Evolutionary conservation across 2,113 vertebrate species (phyloP), one percentile per base, ranked within the genome.

Genomic region (Phasianus colchicus): DNA sequence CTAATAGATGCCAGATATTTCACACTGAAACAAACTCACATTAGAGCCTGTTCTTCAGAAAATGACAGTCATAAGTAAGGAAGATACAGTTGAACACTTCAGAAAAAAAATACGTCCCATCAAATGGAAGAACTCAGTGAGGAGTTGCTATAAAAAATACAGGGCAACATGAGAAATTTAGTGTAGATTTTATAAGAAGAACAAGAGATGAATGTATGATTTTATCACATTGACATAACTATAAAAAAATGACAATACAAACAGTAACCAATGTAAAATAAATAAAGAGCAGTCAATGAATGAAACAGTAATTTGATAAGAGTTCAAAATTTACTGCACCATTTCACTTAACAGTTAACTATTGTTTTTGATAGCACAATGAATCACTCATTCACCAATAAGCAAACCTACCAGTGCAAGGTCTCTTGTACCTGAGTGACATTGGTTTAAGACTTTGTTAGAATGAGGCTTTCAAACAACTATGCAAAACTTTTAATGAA

Each of bases 1-100:
- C 85, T 97, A 92, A 78, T 40, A 91, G 71, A 63, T 79, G 55
- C 42, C 83, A 91, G 74, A 89, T 76, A 94, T 78, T 90, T 86
- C 81, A 86, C 65, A 94, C 76, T 48, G 92, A 86, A 86, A 85
- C 78, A 82, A 86, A 90, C 42, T 6, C 52, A 96, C 64, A 76
- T 72, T 67, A 65, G 63, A 90, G 45, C 32, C 69, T 72, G 40
- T 81, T 91, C 70, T 90, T 72, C 67, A 83, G 77, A 72, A 89
- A 70, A 81, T 2, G 2, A 83, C 54, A 70, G 34, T 54, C 48
- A 69, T 50, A 84, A 86, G 34, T 54, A 58, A 66, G 20, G 34
- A 89, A 78, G 24, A 13, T 57, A 69, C 6, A 54, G 10, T 0
- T 63, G 38, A 83, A 77, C 16, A 54, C 11, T 78, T 61, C 14